phyloP scores from a whole-genome alignment of 2,113 vertebrate species.

The Zosterops borbonicus region DNA sequence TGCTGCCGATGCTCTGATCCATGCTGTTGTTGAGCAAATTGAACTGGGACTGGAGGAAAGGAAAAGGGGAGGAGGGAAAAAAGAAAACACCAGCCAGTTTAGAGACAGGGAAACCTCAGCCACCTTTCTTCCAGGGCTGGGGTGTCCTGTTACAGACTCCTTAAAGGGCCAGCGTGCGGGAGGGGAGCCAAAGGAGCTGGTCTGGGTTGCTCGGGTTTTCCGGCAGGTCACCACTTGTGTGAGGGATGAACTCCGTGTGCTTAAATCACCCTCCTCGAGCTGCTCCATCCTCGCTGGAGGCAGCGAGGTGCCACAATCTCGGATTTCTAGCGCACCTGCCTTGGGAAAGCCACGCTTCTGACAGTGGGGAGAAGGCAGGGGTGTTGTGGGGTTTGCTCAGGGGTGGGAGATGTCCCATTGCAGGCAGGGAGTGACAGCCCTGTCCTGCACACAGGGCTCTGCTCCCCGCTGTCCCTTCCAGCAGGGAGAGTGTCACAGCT shows the following conservation, averaged over 20 bases:
- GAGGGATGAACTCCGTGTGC: neutral
- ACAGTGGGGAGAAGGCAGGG: neutral
- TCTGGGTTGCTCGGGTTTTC: neutral
- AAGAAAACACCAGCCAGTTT: constrained; percentile 79
- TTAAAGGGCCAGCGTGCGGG: constrained; percentile 74
- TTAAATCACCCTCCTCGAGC: neutral
- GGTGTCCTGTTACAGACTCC: constrained; percentile 86
- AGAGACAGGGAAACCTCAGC: constrained; percentile 71
- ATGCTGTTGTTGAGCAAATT: constrained; percentile 98
- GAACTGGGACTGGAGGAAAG: constrained; percentile 92
- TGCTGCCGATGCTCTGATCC: constrained; percentile 93
- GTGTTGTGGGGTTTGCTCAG: neutral
- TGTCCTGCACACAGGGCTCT: neutral
- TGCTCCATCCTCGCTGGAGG: neutral
- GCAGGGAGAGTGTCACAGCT: neutral
- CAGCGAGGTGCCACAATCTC: neutral
- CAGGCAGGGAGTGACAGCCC: neutral
- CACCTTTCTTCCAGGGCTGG: constrained; percentile 48
- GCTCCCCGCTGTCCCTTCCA: neutral
- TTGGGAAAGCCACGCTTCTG: neutral
- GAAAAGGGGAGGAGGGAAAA: constrained; percentile 67
- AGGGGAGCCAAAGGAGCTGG: constrained; percentile 12
- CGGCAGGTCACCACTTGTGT: constrained; percentile 69
- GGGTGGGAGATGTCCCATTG: neutral
- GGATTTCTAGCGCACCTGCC: neutral